Evolutionary conservation across 2,888 invertebrate species (phyloP), one percentile per base, ranked within the genome.

Genomic region (Octonoba sinensis): DNA sequence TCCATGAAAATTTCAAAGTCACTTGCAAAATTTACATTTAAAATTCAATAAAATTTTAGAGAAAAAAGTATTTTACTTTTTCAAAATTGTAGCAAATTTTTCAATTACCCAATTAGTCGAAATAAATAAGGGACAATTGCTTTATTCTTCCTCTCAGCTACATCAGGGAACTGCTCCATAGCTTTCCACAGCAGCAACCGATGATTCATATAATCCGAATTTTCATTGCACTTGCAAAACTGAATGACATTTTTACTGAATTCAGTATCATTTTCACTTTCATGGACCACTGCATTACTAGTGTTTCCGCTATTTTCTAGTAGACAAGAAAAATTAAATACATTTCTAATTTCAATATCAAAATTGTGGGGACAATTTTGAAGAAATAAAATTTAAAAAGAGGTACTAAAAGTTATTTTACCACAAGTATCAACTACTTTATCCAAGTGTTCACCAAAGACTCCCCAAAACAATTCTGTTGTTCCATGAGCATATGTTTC

Each of bases 61-160:
- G 27, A 27, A 27, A 27, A 27, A 27, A 27, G 6, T 27, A 27
- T 27, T 27, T 6, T 27, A 27, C 6, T 6, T 36, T 36, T 36
- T 36, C 36, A 36, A 36, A 36, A 36, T 36, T 36, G 36, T 6
- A 36, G 36, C 0, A 36, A 24, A n/a, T 8, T 1, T 1, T 27
- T 15, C 16, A 91, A 92, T 88, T 91, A 92, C 89, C 93, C 91
- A 74, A 95, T 92, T 87, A 96, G 96, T 82, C 92, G 91, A 69
- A 97, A 90, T 85, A 98, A 93, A n/a, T 96, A 87, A 4, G 92
- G 91, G 0, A 94, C 93, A 20, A 96, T 89, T 87, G 95, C 93
- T 66, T 93, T 91, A 86, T 96, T 96, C 88, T 92, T 94, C 0
- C 92, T 90, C 89, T 96, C 96, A 86, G 93, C 93, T 15, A 94